Conservation (phyloP, 1,140 invertebrate genomes). For the Drosophila dunni region DNA sequence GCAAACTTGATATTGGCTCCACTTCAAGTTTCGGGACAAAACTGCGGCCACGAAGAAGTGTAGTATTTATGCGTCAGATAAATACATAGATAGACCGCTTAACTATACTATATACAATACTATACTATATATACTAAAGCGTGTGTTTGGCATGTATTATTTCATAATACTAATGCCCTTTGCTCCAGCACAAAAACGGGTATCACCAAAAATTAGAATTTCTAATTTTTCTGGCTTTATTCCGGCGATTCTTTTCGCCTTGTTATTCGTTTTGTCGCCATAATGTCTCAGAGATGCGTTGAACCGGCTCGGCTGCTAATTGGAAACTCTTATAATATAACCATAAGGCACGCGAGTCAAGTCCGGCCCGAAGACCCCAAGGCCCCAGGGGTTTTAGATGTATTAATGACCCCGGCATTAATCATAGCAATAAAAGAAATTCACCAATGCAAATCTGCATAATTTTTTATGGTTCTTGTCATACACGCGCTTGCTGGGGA, state of each 20-base stretch:
- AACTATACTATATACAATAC: neutral
- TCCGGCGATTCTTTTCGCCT: neutral
- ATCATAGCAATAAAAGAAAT: conserved; percentile 48
- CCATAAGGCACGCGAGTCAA: conserved; percentile 40
- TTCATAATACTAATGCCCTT: conserved; percentile 23
- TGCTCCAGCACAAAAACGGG: neutral
- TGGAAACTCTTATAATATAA: conserved; percentile 62
- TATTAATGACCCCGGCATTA: conserved; percentile 32
- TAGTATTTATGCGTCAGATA: conserved; percentile 1
- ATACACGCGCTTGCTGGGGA: conserved; percentile 20
- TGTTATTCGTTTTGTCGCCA: conserved; percentile 52
- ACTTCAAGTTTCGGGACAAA: conserved; percentile 6
- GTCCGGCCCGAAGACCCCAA: conserved; percentile 5
- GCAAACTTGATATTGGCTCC: conserved; percentile 8
- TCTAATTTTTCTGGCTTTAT: conserved; percentile 55
- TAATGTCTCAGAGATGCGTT: conserved; percentile 49
- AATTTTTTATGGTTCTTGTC: conserved; percentile 7
- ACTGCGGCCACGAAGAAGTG: neutral
- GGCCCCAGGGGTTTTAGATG: neutral
- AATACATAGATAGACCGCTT: neutral
- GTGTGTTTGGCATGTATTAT: neutral
- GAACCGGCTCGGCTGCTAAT: conserved; percentile 28
- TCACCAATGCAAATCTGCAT: conserved; percentile 32
- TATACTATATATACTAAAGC: conserved; percentile 2
- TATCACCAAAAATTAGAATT: conserved; percentile 59